A percentile compares a stretch with the other conserved stretches of the same genome.
phyloP scores from a whole-genome alignment of 2,888 invertebrate species.

The Chrysolina americana region DNA sequence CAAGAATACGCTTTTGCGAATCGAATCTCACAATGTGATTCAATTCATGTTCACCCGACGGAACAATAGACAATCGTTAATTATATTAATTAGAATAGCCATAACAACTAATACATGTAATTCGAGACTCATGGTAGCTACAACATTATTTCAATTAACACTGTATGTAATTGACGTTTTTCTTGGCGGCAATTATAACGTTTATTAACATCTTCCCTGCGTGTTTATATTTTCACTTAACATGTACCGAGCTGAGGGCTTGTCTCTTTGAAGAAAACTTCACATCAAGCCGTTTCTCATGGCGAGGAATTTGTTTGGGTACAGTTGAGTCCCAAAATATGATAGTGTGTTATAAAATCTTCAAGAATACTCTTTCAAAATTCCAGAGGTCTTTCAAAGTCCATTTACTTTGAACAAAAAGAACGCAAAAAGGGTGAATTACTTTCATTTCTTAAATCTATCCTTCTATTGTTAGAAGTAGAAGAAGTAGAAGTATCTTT shows the following conservation, averaged over 20 bases:
- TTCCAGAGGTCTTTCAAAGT: background rate
- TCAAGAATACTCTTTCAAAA: background rate
- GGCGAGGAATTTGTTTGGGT: background rate
- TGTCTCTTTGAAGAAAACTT: conserved; percentile 21
- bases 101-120: conserved; percentile 21
- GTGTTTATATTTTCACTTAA: conserved; percentile 21
- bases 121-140: conserved; percentile 21
- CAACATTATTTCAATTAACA: conserved; percentile 23
- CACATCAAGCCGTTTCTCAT: conserved; percentile 12
- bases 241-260: conserved; percentile 12
- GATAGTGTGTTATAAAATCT: background rate
- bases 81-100: conserved; percentile 18
- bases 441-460: no score
- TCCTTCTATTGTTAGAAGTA: no score
- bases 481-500: no score
- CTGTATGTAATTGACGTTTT: conserved; percentile 20
- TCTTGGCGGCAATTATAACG: conserved; percentile 23
- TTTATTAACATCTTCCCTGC: conserved; percentile 13
- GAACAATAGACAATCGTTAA: conserved; percentile 18
- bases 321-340: conserved; percentile 1
- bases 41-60: background rate
- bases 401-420: no score
- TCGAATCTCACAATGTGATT: background rate
- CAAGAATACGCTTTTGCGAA: background rate
- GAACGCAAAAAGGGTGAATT: no score